A percentile compares a stretch with the other conserved stretches of the same genome.
Conservation (phyloP, 2,888 invertebrate genomes). For the Sesia apiformis region DNA sequence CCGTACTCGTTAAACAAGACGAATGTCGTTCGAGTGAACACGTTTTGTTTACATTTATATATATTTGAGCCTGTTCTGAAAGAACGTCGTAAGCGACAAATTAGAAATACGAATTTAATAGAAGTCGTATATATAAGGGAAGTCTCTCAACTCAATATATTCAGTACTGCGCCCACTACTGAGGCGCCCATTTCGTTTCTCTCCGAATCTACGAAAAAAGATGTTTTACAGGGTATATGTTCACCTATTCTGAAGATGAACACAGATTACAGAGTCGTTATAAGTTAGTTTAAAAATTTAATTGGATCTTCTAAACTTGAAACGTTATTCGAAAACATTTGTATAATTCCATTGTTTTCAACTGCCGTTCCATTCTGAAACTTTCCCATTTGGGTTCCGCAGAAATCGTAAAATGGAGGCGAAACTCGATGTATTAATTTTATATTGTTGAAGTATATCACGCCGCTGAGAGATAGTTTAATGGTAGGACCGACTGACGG, state of each 20-base stretch:
- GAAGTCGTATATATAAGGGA: too few relatives aligned
- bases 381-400: background rate
- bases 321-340: background rate
- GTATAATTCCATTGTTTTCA: background rate
- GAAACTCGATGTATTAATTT: constrained; percentile 4
- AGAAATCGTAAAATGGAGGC: constrained; percentile 6
- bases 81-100: too few relatives aligned
- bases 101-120: too few relatives aligned
- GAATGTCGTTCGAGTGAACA: constrained; percentile 30
- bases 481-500: constrained; percentile 35
- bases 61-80: too few relatives aligned
- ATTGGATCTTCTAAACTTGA: background rate
- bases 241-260: too few relatives aligned
- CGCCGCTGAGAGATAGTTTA: constrained; percentile 25
- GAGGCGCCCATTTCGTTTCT: too few relatives aligned
- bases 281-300: background rate
- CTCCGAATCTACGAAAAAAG: too few relatives aligned
- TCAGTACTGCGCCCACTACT: too few relatives aligned
- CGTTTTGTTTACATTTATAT: background rate
- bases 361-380: background rate
- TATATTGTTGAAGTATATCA: constrained; percentile 7
- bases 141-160: too few relatives aligned
- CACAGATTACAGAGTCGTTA: too few relatives aligned
- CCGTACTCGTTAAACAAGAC: constrained; percentile 34
- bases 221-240: too few relatives aligned